These are phyloP conservation scores for Sebastes itinus DNA, from an alignment of 2,797 vertebrate species.

Conservation along the genomic window DNA sequence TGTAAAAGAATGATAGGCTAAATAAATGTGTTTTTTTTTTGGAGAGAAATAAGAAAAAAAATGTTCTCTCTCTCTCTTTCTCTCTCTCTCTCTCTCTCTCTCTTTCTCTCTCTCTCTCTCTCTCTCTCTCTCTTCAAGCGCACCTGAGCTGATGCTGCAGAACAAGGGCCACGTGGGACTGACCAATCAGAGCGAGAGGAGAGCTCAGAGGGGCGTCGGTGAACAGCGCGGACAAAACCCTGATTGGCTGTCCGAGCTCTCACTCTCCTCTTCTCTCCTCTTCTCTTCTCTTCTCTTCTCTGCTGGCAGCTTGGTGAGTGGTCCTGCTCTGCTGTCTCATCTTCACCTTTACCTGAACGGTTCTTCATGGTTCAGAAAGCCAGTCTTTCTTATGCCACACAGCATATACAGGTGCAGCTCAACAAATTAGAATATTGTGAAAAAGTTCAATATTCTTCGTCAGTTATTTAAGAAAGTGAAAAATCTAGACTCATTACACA, in stretches of 20 bases:
- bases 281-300: too few species aligned
- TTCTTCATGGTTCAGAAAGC: slow-evolving; percentile 2
- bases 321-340: slow-evolving; percentile 14
- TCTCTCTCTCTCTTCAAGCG: neutral
- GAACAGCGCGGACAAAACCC: slow-evolving; percentile 55
- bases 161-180: slow-evolving; percentile 50
- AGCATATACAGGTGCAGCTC: neutral
- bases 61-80: neutral
- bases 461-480: too few species aligned
- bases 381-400: neutral
- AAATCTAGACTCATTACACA: too few species aligned
- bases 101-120: neutral
- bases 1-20: too few species aligned
- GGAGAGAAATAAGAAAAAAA: too few species aligned
- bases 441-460: too few species aligned
- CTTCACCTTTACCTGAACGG: neutral
- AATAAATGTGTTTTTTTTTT: too few species aligned
- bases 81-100: neutral
- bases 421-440: too few species aligned
- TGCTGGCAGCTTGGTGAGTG: slow-evolving; percentile 9
- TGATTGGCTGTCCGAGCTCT: slow-evolving; percentile 69
- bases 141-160: slow-evolving; percentile 33
- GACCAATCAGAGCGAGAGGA: slow-evolving; percentile 58
- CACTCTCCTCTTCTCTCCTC: slow-evolving; percentile 1
- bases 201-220: slow-evolving; percentile 46